Base-by-base conservation (phyloP, 2,113 vertebrate genomes). In the Gymnobelideus leadbeateri region DNA sequence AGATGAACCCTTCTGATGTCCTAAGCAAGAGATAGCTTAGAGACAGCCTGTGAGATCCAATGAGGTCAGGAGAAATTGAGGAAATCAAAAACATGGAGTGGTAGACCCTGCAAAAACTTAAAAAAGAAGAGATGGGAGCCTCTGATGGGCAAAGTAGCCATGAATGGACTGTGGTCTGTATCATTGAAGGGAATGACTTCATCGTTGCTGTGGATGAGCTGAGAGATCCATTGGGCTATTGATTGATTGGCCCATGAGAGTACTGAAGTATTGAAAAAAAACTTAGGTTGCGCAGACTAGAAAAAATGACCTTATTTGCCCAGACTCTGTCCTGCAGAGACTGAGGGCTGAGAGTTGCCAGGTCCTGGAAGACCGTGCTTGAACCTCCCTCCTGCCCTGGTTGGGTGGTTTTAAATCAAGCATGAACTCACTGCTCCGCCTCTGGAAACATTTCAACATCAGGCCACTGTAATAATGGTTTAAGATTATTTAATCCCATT, bases 401-500 rank as follows among this genome's bases (percentile, higher is more conserved):
- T 97, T 98, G 97, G 97, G 97, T 98, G 98, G 98, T 97, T 97
- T 98, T 98, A 98, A 98, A 97, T 98, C 96, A 98, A 97, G 96
- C 97, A 98, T 3, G 50, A 96, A 96, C 98, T 98, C 97, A 98
- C 97, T 95, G 49, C 91, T 95, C 51, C 3, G 96, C 97, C 96
- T 98, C 98, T 98, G 97, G 97, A 97, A 97, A 97, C 98, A 98
- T 98, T 98, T 98, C 98, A 98, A 98, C 97, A 98, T 98, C 97
- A 96, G 96, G 98, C 97, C 97, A 97, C 98, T 97, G 95, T 96
- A 98, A 98, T 98, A 98, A 98, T 98, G 97, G 97, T 97, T 98
- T 98, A 98, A 98, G 98, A 98, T 99, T 98, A 98, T 98, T 98
- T 98, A 98, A 99, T 98, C 98, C 98, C 98, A 98, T 99, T 98